A percentile compares a stretch with the other conserved stretches of the same genome.
phyloP scores from a whole-genome alignment of 1,140 invertebrate species.

The Drosophila hydei region DNA sequence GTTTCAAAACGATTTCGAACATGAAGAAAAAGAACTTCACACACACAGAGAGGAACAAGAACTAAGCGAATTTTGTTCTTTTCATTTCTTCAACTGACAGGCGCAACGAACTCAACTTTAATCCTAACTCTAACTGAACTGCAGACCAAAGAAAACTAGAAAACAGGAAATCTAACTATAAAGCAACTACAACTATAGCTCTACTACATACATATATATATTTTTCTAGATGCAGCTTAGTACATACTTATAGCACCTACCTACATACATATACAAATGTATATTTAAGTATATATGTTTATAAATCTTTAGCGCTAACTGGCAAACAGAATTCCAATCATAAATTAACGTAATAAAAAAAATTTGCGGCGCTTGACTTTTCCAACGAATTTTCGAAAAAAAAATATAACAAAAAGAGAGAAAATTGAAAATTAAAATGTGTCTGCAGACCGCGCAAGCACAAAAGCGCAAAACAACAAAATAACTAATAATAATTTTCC shows the following conservation, averaged over 20 bases:
- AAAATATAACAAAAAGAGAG: slow-evolving; percentile 4
- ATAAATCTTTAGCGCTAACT: slow-evolving; percentile 60
- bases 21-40: slow-evolving; percentile 7
- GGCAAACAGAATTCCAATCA: slow-evolving; percentile 72
- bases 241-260: slow-evolving; percentile 13
- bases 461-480: slow-evolving; percentile 55
- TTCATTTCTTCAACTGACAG: slow-evolving; percentile 2
- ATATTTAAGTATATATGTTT: slow-evolving; percentile 31
- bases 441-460: slow-evolving; percentile 65
- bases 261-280: slow-evolving; percentile 2
- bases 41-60: slow-evolving; percentile 5
- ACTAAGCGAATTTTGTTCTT: not conserved
- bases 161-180: slow-evolving; percentile 26
- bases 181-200: not conserved
- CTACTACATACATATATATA: slow-evolving; percentile 15
- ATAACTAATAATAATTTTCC: slow-evolving; percentile 80
- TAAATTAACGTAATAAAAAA: slow-evolving; percentile 76
- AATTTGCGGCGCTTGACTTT: slow-evolving; percentile 48
- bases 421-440: slow-evolving; percentile 33
- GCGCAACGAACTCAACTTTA: slow-evolving; percentile 23
- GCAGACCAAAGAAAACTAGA: slow-evolving; percentile 32
- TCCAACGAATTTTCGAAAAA: slow-evolving; percentile 54
- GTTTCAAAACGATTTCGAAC: slow-evolving; percentile 57
- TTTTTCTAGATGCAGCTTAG: slow-evolving; percentile 42
- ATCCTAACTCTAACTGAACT: slow-evolving; percentile 17